Evolutionary conservation across 2,113 vertebrate species (phyloP).

Genomic region (Ploceus nigricollis): DNA sequence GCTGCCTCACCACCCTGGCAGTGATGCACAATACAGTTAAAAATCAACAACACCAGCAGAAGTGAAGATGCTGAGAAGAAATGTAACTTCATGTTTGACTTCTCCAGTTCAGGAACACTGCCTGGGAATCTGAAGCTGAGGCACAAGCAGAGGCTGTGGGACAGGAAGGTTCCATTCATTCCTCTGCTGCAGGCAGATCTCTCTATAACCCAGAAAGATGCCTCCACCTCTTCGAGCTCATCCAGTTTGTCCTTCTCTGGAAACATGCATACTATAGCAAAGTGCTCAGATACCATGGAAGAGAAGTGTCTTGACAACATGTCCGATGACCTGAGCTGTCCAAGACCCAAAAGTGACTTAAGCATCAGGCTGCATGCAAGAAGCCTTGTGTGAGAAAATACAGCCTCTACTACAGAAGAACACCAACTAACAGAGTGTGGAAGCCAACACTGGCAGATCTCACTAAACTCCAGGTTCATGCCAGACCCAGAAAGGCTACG

Average conservation of each 20-base stretch:
- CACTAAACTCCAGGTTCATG: neutral
- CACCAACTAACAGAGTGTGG: neutral
- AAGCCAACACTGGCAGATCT: neutral
- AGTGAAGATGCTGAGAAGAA: neutral
- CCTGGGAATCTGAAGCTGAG: fast-evolving
- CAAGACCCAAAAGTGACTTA: fast-evolving
- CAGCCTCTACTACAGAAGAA: neutral
- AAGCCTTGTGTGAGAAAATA: neutral
- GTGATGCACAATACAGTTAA: neutral
- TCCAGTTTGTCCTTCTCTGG: neutral
- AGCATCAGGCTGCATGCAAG: neutral
- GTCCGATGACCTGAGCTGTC: neutral
- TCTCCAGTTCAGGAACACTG: neutral
- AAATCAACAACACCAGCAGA: neutral
- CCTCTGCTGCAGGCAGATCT: neutral
- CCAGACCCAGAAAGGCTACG: fast-evolving
- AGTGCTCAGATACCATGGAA: neutral
- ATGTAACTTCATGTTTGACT: neutral
- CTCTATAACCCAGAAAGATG: neutral
- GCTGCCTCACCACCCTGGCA: neutral
- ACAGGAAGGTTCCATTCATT: neutral
- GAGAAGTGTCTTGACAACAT: neutral
- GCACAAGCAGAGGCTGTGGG: fast-evolving
- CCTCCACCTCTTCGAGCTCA: neutral
- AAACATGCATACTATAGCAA: neutral